Base-by-base conservation (phyloP, 2,797 vertebrate species). In the Chaenodraco wilsoni region DNA sequence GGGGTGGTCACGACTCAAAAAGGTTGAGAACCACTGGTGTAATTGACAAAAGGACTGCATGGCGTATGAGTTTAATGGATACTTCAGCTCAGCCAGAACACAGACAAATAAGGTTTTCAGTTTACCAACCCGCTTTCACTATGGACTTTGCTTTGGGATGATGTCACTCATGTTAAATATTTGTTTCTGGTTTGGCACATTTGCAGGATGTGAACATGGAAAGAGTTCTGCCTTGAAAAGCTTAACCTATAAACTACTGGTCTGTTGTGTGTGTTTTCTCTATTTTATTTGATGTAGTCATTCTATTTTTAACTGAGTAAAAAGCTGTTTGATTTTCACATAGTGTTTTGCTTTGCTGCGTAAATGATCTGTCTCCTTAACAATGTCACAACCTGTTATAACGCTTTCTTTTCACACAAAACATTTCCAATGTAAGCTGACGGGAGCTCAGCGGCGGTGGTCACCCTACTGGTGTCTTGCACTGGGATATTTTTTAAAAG, bases 391-490 rank as follows among this genome's bases (percentile, higher is more conserved):
- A 15, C 31, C 31, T 13, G 23, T 44, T 33, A 5, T 19, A 31
- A 59, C 21, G 43, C 11, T 46, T 74, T 21, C 4, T 13, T 41
- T 37, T 13, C 21, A 8, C 31, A 33, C 49, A 17, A 50, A 52
- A 56, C 33, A 72, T 58, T 61, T 74, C 56, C 52, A 9, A 46
- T n/a, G 44, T 17, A n/a, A 40, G 62, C 59, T 43, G 76, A 64
- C 72, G 8, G 3, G 55, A 59, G 57, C 44, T 61, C 67, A 5
- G 56, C 14, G 8, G 33, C 33, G 71, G 84, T 87, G 96, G 93
- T 96, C 96, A 95, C 95, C 94, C 94, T 93, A 94, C 94, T 89
- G 88, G 93, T 94, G 91, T 94, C 94, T 95, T 91, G 94, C 95
- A 94, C 95, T 95, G 95, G 95, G 93, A 95, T 94, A 63, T 65